Evolutionary conservation across 2,113 vertebrate genomes (phyloP).

Genomic region (Oophaga pumilio): DNA sequence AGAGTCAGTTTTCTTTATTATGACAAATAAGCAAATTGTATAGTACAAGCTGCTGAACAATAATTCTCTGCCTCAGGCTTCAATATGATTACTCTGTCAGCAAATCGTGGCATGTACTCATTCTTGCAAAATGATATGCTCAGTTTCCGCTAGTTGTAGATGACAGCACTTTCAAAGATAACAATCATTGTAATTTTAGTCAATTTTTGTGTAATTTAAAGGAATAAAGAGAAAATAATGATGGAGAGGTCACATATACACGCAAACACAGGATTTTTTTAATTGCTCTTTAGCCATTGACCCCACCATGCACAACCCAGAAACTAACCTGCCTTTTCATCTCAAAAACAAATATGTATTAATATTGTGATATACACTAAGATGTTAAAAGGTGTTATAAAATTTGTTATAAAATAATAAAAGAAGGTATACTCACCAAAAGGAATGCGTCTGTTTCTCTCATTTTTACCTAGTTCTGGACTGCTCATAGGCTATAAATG

Average conservation of each 20-base stretch:
- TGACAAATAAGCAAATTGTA: constrained; percentile 17
- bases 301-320: too few relatives aligned
- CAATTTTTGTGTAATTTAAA: background rate
- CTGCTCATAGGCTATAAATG: too few relatives aligned
- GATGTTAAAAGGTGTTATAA: too few relatives aligned
- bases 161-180: background rate
- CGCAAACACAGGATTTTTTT: background rate
- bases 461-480: too few relatives aligned
- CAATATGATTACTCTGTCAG: constrained; percentile 38
- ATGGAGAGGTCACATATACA: background rate
- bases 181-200: background rate
- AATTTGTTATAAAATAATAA: too few relatives aligned
- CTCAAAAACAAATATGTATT: too few relatives aligned
- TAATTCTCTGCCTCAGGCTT: constrained; percentile 33
- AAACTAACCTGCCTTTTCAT: background rate
- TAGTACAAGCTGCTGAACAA: background rate
- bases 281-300: background rate
- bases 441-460: too few relatives aligned
- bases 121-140: constrained; percentile 30
- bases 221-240: background rate
- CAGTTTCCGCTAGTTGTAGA: background rate
- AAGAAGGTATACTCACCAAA: too few relatives aligned
- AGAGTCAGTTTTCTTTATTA: background rate
- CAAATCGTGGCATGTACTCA: background rate
- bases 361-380: too few relatives aligned